Evolutionary conservation across 1,140 invertebrate genomes (phyloP).

Genomic region (Cotesia typhae): DNA sequence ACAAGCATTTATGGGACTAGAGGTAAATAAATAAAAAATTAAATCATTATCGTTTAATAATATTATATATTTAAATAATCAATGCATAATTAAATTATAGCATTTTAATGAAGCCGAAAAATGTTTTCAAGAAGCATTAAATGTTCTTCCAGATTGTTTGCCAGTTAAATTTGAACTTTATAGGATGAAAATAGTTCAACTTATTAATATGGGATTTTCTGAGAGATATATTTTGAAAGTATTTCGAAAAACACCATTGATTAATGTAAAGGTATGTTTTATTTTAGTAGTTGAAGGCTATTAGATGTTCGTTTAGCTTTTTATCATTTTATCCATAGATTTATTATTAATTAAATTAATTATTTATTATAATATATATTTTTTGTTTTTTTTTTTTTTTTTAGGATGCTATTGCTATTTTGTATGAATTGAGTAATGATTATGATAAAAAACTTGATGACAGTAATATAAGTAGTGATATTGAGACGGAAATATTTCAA

Average conservation of each 20-base stretch:
- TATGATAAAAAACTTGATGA: not conserved
- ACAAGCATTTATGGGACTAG: conserved; percentile 7
- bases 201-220: conserved; percentile 20
- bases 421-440: not conserved
- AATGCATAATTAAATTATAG: conserved; percentile 1
- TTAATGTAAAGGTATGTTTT: not conserved
- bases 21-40: conserved; percentile 2
- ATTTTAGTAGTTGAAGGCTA: no score
- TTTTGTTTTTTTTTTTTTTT: no score
- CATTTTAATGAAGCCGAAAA: conserved; percentile 12
- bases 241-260: conserved; percentile 1
- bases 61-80: not conserved
- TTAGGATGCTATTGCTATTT: conserved; percentile 1
- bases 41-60: not conserved
- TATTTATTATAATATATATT: no score
- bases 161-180: conserved; percentile 18
- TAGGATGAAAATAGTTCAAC: conserved; percentile 21
- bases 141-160: conserved; percentile 20
- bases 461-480: conserved; percentile 1
- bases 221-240: conserved; percentile 16
- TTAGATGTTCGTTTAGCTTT: not conserved
- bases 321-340: not conserved
- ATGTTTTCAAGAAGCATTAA: conserved; percentile 24
- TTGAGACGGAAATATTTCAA: conserved; percentile 13
- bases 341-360: not conserved